Conservation (phyloP, 2,888 invertebrate species). For the Nemotelus nigrinus region DNA sequence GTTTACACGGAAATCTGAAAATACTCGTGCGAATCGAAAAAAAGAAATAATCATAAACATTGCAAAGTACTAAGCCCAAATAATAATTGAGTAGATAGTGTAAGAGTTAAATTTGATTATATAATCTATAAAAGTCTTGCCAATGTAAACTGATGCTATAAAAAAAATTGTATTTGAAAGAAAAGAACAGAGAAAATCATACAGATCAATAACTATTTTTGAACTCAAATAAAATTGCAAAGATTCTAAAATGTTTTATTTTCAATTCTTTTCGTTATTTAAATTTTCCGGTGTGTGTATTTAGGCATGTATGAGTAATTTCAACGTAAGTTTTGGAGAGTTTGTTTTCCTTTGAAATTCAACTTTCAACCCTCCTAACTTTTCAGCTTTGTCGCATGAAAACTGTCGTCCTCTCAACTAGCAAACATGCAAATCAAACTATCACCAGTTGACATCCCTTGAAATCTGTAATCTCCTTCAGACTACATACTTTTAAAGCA, state of each 20-base stretch:
- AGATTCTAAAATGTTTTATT: conserved; percentile 1
- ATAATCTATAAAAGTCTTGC: conserved; percentile 59
- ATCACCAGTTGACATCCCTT: background rate
- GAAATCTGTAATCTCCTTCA: background rate
- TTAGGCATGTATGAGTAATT: background rate
- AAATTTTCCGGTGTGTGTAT: background rate
- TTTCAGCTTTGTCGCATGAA: background rate
- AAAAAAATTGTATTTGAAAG: conserved; percentile 17
- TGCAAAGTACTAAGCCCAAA: no score
- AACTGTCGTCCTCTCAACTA: background rate
- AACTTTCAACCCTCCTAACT: no score
- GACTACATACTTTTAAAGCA: background rate
- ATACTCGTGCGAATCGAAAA: background rate
- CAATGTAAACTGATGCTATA: conserved; percentile 36
- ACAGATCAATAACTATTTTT: conserved; percentile 33
- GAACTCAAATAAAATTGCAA: conserved; percentile 31
- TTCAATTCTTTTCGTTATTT: no score
- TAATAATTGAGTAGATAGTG: conserved; percentile 27
- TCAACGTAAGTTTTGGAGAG: no score
- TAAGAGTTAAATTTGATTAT: conserved; percentile 61
- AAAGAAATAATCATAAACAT: background rate
- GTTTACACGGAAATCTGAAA: background rate
- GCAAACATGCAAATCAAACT: background rate
- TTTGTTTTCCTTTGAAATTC: no score
- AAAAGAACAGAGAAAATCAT: conserved; percentile 7